These are phyloP conservation scores for Synergus itoensis DNA, from an alignment of 2,888 invertebrate genomes.

Conservation along the genomic window DNA sequence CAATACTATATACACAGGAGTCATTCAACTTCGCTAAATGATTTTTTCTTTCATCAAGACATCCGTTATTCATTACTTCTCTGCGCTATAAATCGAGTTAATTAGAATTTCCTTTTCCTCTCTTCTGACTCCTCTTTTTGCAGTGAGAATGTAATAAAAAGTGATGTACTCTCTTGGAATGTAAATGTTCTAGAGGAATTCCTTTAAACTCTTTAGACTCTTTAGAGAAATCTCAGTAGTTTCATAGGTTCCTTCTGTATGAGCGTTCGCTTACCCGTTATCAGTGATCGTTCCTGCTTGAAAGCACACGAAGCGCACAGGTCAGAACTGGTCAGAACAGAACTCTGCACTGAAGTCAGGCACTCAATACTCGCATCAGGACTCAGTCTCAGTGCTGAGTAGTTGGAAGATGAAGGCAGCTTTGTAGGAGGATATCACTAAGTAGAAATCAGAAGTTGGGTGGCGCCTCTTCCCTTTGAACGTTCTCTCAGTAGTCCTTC, in stretches of 20 bases:
- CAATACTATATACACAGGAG: background rate
- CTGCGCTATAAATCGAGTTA: background rate
- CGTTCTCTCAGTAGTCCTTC: conserved; percentile 46
- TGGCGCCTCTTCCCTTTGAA: conserved; percentile 69
- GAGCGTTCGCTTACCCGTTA: conserved; percentile 50
- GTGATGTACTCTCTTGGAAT: background rate
- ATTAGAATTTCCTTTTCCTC: background rate
- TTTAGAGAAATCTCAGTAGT: conserved; percentile 30
- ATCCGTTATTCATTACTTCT: conserved; percentile 2
- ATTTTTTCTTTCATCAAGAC: conserved; percentile 1
- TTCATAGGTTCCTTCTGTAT: conserved; percentile 22
- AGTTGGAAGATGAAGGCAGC: conserved; percentile 72
- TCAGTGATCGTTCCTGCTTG: conserved; percentile 54
- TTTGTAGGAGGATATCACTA: conserved; percentile 74
- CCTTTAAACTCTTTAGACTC: background rate
- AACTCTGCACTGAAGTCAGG: conserved; percentile 50
- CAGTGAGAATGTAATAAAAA: background rate
- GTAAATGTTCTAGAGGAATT: conserved; percentile 1
- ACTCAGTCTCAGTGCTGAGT: conserved; percentile 47
- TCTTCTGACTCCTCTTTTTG: background rate
- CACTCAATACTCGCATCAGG: conserved; percentile 41
- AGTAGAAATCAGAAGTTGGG: conserved; percentile 75
- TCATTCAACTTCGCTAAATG: conserved; percentile 8
- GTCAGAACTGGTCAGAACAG: conserved; percentile 50
- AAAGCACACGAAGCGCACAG: conserved; percentile 48